Conservation (phyloP, 2,888 invertebrate species). For the Amorpha juglandis region DNA sequence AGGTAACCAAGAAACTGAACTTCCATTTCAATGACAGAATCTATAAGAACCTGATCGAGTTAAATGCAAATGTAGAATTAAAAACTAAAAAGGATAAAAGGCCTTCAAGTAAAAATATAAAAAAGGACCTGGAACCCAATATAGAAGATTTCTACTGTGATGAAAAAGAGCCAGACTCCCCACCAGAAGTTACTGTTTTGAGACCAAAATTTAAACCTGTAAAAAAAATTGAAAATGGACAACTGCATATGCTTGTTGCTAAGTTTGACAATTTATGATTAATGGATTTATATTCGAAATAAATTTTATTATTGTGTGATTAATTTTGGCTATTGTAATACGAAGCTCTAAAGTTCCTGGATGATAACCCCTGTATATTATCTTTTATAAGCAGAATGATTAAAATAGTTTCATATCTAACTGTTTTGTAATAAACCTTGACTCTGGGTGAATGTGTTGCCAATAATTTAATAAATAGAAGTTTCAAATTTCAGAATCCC, state of each 20-base stretch:
- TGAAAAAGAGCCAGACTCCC: conserved; percentile 59
- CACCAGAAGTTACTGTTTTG: conserved; percentile 60
- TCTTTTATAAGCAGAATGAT: conserved; percentile 2
- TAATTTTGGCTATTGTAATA: not conserved
- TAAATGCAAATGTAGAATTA: conserved; percentile 63
- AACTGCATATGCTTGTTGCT: conserved; percentile 65
- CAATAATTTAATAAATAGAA: not conserved
- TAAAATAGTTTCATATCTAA: not conserved
- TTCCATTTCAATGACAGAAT: conserved; percentile 78
- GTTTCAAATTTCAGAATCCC: not conserved
- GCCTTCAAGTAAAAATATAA: conserved; percentile 45
- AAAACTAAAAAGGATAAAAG: conserved; percentile 58
- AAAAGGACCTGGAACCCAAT: conserved; percentile 74
- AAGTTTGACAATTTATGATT: conserved; percentile 72
- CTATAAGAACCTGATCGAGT: conserved; percentile 74
- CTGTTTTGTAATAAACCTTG: not conserved
- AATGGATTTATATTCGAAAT: conserved; percentile 3
- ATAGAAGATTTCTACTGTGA: conserved; percentile 76
- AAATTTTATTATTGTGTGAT: not conserved
- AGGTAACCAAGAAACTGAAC: conserved; percentile 75
- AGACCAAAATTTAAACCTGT: conserved; percentile 66
- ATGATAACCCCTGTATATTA: not conserved
- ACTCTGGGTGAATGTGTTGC: not conserved
- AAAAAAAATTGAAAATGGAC: conserved; percentile 59
- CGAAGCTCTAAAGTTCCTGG: conserved; percentile 7